Base-by-base conservation (phyloP, 2,113 vertebrate species). In the Potamarius usumacintae region DNA sequence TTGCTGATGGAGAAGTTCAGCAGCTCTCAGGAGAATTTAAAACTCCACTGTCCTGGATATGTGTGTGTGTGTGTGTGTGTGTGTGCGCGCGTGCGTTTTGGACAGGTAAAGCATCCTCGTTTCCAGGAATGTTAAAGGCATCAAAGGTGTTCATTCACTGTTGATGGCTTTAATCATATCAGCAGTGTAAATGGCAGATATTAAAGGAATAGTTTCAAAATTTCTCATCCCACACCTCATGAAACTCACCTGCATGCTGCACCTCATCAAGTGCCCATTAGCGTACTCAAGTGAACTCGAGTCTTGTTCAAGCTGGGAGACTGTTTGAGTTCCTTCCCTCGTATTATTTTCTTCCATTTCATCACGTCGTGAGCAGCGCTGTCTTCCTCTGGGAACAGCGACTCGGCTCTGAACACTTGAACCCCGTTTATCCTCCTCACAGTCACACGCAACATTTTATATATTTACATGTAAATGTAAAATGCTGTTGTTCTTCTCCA, bases 351-450 rank as follows among this genome's bases (percentile, higher is more conserved):
- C 42, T 94, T 95, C 94, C 94, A 91, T 93, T 95, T 95, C 94
- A 95, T 95, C 95, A 94, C 71, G 65, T 50, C 87, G 91, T 91
- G 92, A 92, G 91, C 91, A 81, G 86, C 92, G 90, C 91, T 85
- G 89, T 92, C 90, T 93, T 92, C 87, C 82, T 92, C 88, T 83
- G 93, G 93, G 94, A 93, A 89, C 42, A 92, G 91, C 93, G 92
- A 91, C 94, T 93, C 93, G 92, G 94, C 92, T 91, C 91, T 90
- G 91, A 92, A 92, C 93, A 91, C 93, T 94, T 96, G 94, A 93
- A 93, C 94, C 94, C 93, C 92, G 89, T 93, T 94, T 94, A 93
- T 82, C 86, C 91, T 91, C 91, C 93, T 95, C 95, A 93, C 93
- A 93, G 85, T 53, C 78, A 42, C 83, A 71, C 57, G 84, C 76